These are phyloP conservation scores for Babyrousa celebensis DNA, from an alignment of 2,797 vertebrate genomes.

Conservation along the genomic window DNA sequence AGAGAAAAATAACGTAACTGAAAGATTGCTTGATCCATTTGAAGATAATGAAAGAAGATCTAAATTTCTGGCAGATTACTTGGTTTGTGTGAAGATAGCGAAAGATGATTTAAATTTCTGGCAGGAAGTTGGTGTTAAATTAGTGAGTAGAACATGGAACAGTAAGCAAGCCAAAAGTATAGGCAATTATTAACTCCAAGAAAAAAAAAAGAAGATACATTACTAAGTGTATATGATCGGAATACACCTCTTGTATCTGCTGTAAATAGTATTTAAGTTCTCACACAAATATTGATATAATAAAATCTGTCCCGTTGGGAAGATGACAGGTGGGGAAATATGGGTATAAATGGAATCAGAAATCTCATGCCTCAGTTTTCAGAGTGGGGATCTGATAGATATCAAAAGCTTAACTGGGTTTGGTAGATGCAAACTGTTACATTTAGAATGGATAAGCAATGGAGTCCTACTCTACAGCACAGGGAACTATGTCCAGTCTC, in stretches of 20 bases:
- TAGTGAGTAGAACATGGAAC: neutral
- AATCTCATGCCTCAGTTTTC: neutral
- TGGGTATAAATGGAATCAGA: neutral
- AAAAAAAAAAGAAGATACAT: neutral
- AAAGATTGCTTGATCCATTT: neutral
- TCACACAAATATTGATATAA: neutral
- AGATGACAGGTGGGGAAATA: neutral
- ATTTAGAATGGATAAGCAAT: too few relatives aligned
- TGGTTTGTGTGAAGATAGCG: too few relatives aligned
- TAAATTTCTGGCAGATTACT: neutral
- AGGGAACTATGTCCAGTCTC: too few relatives aligned
- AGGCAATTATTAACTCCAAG: neutral
- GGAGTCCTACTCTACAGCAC: too few relatives aligned
- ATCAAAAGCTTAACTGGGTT: neutral
- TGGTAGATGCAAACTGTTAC: too few relatives aligned
- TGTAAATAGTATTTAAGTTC: neutral
- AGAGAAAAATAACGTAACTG: neutral
- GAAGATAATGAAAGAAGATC: neutral
- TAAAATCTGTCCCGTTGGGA: neutral
- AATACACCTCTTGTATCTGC: neutral
- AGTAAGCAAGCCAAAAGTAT: neutral
- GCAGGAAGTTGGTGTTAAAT: constrained; percentile 19
- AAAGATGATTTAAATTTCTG: constrained; percentile 2
- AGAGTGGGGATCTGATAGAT: neutral
- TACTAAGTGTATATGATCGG: neutral